A percentile compares a stretch with the other conserved stretches of the same genome.
These are phyloP conservation scores for Fragum whitleyi DNA, from an alignment of 2,888 invertebrate species.

Conservation along the genomic window DNA sequence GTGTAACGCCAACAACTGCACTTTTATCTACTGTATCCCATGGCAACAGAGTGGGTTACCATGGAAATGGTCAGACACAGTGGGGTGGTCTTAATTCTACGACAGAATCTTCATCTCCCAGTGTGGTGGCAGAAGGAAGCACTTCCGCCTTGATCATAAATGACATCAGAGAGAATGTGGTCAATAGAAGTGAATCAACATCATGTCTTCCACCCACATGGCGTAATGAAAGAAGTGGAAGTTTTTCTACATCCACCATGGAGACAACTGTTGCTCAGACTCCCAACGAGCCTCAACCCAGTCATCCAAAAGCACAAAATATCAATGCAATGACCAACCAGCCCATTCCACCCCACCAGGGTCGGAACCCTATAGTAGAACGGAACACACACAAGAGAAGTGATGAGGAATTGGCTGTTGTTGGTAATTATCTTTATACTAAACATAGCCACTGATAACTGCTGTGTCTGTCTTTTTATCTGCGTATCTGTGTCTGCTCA, in stretches of 20 bases:
- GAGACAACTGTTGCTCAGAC: conserved; percentile 88
- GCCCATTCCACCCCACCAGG: conserved; percentile 91
- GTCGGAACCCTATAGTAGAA: conserved; percentile 93
- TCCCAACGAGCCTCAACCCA: conserved; percentile 86
- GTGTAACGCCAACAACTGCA: conserved; percentile 86
- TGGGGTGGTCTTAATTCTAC: conserved; percentile 57
- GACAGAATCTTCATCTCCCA: conserved; percentile 50
- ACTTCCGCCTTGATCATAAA: conserved; percentile 67
- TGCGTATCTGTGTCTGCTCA: too few relatives aligned
- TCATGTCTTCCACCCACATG: conserved; percentile 50
- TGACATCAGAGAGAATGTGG: conserved; percentile 55
- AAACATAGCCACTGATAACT: too few relatives aligned
- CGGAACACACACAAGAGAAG: conserved; percentile 89
- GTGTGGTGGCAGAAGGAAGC: conserved; percentile 53
- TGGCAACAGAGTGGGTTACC: conserved; percentile 58
- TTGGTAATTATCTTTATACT: conserved; percentile 82
- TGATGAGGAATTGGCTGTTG: conserved; percentile 86
- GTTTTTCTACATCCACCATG: conserved; percentile 87
- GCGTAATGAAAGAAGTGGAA: conserved; percentile 70
- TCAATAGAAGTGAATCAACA: conserved; percentile 37
- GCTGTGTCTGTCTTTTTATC: not conserved
- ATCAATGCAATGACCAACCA: conserved; percentile 76
- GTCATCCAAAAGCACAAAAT: conserved; percentile 78
- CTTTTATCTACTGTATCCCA: conserved; percentile 50
- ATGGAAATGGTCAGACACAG: conserved; percentile 61